Evolutionary conservation across 2,888 invertebrate species (phyloP), one percentile per base, ranked within the genome.

Genomic region (Mimachlamys varia): DNA sequence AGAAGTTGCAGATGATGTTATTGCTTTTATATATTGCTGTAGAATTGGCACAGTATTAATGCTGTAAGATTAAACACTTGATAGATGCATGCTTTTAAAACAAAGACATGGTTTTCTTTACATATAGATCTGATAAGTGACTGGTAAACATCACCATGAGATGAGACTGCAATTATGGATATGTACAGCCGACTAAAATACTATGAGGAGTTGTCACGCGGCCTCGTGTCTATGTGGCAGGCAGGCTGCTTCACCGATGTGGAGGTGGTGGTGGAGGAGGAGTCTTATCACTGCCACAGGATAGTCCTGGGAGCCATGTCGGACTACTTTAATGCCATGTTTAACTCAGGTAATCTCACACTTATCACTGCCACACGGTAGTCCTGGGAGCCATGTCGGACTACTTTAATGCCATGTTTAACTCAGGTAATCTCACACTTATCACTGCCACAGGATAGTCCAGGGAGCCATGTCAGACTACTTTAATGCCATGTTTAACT

Each of bases 271-370:
- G 92, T 94, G 58, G 93, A 92, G 5, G 90, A 89, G 1, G 90
- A 91, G 44, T 92, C 91, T 7, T 94, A 92, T 90, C 91, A 90
- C 49, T 94, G 94, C 88, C 94, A 94, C 90, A 92, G 92, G 87
- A 90, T 94, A 22, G 92, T 94, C 33, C 91, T 94, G 37, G 91
- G 93, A 1, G 92, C 94, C 10, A 90, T 94, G 89, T 94, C 93
- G 5, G 91, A 92, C 27, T 94, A 94, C 89, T 94, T 94, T 90
- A 92, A 90, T 76, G 92, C 92, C 49, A 94, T 91, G 92, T 91
- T 89, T 89, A 90, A 55, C 49, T 92, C 91, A 88, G 92, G 92
- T 91, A 90, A 53, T n/a, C n/a, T 62, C 22, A 62, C 22, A 62
- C 7, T 3, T 94, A 92, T 90, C 91, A 90, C 49, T 94, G 94